Percentiles rank a stretch among this genome's conserved stretches.
phyloP scores from a whole-genome alignment of 1,140 invertebrate genomes.

The Diachasma alloeum region DNA sequence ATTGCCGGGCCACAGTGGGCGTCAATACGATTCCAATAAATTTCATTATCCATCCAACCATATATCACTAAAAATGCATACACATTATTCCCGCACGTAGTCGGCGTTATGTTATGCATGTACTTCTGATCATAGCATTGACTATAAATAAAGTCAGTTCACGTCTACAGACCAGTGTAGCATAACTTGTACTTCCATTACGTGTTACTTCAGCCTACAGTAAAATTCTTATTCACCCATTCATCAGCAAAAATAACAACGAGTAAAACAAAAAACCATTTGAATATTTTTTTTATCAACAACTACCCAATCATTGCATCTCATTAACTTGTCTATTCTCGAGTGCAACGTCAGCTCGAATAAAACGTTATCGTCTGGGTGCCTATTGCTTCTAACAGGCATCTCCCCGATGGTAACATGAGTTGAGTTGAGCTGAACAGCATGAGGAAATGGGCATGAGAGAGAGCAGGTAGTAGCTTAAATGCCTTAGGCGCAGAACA shows the following conservation, averaged over 20 bases:
- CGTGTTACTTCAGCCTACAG: background rate
- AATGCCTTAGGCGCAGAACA: background rate
- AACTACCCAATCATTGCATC: no score
- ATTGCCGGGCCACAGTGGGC: background rate
- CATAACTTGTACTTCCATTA: background rate
- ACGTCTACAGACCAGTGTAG: background rate
- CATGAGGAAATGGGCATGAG: slow-evolving; percentile 2
- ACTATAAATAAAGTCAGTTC: slow-evolving; percentile 5
- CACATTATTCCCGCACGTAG: background rate
- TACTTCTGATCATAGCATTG: background rate
- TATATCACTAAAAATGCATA: background rate
- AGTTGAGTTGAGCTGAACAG: background rate
- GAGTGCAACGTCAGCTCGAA: no score
- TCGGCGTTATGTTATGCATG: background rate
- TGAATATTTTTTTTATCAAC: background rate
- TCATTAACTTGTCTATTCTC: no score
- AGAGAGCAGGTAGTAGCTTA: background rate
- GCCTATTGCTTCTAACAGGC: no score
- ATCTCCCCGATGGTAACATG: background rate
- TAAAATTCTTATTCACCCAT: background rate
- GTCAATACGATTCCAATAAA: background rate
- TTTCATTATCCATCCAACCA: background rate
- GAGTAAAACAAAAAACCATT: background rate
- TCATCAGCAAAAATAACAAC: background rate
- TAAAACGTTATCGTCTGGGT: no score